Evolutionary conservation across 2,797 vertebrate genomes (phyloP).

Genomic region (Siniperca undulata): DNA sequence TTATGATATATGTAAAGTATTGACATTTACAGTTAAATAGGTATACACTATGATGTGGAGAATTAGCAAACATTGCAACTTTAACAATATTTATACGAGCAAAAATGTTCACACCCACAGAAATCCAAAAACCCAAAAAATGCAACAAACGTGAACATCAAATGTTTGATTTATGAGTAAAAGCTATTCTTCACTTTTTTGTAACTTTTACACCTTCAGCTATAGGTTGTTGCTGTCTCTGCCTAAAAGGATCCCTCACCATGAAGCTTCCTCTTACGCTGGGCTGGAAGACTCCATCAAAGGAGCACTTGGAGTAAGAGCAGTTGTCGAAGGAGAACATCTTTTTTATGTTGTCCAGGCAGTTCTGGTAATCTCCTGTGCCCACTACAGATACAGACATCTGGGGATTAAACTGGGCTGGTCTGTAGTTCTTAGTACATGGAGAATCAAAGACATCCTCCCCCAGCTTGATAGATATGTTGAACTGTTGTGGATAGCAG

Average conservation of each 20-base stretch:
- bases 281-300: slow-evolving; percentile 86
- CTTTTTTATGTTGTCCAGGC: slow-evolving; percentile 69
- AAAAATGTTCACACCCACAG: neutral
- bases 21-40: too few species aligned
- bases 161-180: neutral
- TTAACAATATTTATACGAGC: neutral
- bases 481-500: slow-evolving; percentile 85
- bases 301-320: slow-evolving; percentile 79
- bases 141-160: neutral
- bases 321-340: slow-evolving; percentile 85
- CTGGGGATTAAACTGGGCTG: neutral
- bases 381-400: slow-evolving; percentile 77
- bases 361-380: slow-evolving; percentile 74
- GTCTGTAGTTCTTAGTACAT: slow-evolving; percentile 64
- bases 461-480: slow-evolving; percentile 41
- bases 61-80: neutral
- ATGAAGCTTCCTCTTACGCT: slow-evolving; percentile 82
- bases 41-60: neutral
- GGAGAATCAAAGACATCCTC: slow-evolving; percentile 80
- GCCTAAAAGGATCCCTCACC: slow-evolving; percentile 73
- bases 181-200: neutral
- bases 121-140: neutral
- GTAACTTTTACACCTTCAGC: neutral
- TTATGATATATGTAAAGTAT: too few species aligned
- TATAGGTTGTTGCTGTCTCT: neutral